phyloP scores from a whole-genome alignment of 2,797 vertebrate genomes.

The Antrozous pallidus region DNA sequence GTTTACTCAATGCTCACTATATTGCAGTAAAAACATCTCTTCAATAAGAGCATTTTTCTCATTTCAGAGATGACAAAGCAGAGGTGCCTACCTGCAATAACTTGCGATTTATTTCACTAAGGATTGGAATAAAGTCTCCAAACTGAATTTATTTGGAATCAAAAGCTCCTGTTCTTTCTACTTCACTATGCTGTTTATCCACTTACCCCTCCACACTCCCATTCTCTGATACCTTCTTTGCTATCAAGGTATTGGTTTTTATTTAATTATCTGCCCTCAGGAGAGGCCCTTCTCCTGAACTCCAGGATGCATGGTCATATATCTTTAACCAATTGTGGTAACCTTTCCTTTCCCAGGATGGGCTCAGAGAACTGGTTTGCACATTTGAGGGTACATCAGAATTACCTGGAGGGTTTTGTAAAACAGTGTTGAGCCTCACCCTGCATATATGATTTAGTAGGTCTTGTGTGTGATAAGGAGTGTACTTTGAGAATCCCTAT shows the following conservation, averaged over 20 bases:
- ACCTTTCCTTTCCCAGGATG: not conserved
- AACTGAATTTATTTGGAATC: not conserved
- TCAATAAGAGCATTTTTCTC: conserved; percentile 11
- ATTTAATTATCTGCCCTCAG: not conserved
- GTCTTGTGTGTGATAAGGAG: not conserved
- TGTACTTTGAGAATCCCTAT: not conserved
- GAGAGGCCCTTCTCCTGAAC: not conserved
- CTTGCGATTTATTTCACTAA: not conserved
- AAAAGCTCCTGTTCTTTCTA: not conserved
- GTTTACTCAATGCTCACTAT: not conserved
- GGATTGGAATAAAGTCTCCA: not conserved
- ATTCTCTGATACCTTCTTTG: not conserved
- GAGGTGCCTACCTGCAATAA: conserved; percentile 4
- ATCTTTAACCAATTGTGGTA: not conserved
- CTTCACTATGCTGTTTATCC: not conserved
- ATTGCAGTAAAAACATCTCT: not conserved
- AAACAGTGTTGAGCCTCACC: not conserved
- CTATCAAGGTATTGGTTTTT: not conserved
- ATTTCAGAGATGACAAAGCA: too few relatives aligned
- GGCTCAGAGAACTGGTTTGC: not conserved
- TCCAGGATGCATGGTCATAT: not conserved
- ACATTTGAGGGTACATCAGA: not conserved
- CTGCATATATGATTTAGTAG: not conserved
- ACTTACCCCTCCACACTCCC: not conserved
- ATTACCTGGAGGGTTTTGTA: not conserved